Evolutionary conservation across 2,113 vertebrate species (phyloP).

Genomic region (Pleuronectes platessa): DNA sequence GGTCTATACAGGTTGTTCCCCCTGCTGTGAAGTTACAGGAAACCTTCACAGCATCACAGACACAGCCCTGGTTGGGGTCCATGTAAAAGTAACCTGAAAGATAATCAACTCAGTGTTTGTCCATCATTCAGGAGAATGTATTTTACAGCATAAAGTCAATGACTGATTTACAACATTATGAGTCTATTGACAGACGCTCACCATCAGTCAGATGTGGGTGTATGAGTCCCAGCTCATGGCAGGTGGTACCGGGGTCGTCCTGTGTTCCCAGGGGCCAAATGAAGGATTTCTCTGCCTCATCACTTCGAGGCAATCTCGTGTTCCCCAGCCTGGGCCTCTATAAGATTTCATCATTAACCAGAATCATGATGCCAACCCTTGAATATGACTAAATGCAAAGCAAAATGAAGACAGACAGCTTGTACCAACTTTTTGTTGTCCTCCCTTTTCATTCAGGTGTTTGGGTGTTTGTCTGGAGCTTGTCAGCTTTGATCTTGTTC

Average conservation of each 20-base stretch:
- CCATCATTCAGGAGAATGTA: neutral
- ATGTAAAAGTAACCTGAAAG: constrained; percentile 81
- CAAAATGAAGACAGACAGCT: neutral
- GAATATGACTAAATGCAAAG: neutral
- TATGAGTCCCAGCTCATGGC: constrained; percentile 77
- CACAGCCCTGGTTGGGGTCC: constrained; percentile 85
- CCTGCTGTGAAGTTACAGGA: constrained; percentile 85
- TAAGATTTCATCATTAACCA: constrained; percentile 4
- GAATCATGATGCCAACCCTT: neutral
- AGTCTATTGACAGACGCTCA: constrained; percentile 29
- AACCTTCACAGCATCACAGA: constrained; percentile 78
- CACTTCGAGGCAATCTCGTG: constrained; percentile 32
- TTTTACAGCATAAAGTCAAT: neutral
- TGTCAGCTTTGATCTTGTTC: neutral
- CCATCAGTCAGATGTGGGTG: constrained; percentile 77
- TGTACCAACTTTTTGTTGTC: constrained; percentile 71
- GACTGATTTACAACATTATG: neutral
- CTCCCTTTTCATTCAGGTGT: constrained; percentile 13
- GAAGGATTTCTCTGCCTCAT: constrained; percentile 45
- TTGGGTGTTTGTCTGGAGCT: neutral
- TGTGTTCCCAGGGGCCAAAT: constrained; percentile 70
- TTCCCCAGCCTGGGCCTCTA: constrained; percentile 30
- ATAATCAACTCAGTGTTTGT: neutral
- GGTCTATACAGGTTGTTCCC: constrained; percentile 80
- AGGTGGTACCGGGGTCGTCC: constrained; percentile 79